Base-by-base conservation (phyloP, 2,113 vertebrate genomes). In the Solea senegalensis region DNA sequence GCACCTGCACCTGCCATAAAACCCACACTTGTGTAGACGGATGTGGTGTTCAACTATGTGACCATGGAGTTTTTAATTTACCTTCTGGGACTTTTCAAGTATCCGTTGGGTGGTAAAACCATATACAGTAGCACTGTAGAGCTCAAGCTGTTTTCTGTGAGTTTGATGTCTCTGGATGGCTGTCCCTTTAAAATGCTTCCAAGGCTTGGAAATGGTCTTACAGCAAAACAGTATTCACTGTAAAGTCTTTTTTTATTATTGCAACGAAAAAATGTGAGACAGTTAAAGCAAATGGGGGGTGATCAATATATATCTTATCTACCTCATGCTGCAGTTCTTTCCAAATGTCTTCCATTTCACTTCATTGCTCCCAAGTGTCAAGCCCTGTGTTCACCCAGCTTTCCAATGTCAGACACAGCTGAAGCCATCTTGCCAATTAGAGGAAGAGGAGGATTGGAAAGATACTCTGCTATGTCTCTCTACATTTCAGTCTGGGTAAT, bases 321-420 rank as follows among this genome's bases (percentile, higher is more conserved):
- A 41, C 76, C 62, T 59, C 65, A 55, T 21, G n/a, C 59, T 74
- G 69, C 69, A 67, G 79, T 68, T 84, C 73, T 80, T 80, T 71
- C 76, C 65, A 78, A 76, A 79, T 89, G 85, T 81, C 76, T 74
- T 67, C 65, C 12, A 86, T 86, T 90, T 82, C 84, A 80, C 76
- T 74, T 83, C 81, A 85, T 52, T 86, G 81, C 85, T 85, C 65
- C 79, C 74, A 69, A 77, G 82, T 76, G 80, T 78, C 88, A 86
- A 78, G 81, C 55, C 69, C 69, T 81, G 71, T 80, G 80, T 76
- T 77, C 83, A 72, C 60, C 58, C 78, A 78, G 71, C 63, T 75
- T 74, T 71, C 69, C 56, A 44, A 70, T 77, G 74, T 84, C 68
- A 82, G 79, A 74, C 76, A 69, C 73, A 74, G 80, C 73, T 65